phyloP scores from a whole-genome alignment of 2,888 invertebrate genomes.

The Aphidius colemani region DNA sequence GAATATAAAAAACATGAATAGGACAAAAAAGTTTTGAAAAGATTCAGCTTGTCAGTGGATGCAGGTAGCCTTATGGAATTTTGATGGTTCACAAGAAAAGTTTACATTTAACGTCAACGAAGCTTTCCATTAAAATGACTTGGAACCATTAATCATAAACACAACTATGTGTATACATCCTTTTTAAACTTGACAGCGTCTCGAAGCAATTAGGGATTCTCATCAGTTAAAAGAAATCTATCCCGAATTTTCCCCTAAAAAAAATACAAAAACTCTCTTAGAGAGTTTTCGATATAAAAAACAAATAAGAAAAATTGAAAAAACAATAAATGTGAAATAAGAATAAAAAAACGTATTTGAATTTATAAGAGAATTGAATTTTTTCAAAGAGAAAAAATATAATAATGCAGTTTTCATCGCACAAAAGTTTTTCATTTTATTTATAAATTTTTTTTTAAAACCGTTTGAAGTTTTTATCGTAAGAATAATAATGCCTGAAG shows the following conservation, averaged over 20 bases:
- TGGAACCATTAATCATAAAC: slow-evolving; percentile 17
- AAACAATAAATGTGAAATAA: no score
- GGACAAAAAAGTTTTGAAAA: slow-evolving; percentile 8
- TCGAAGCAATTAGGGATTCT: slow-evolving; percentile 47
- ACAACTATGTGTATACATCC: slow-evolving; percentile 8
- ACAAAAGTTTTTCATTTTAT: no score
- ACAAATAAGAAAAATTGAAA: no score
- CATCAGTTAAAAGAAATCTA: slow-evolving; percentile 28
- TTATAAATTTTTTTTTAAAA: no score
- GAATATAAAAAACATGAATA: background rate
- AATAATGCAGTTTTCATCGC: no score
- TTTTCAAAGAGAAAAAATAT: no score
- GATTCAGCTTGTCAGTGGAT: slow-evolving; percentile 9
- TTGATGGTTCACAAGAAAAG: slow-evolving; percentile 13
- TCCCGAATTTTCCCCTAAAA: slow-evolving; percentile 14
- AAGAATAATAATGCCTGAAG: no score
- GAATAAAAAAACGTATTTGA: no score
- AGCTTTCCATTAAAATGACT: slow-evolving; percentile 3
- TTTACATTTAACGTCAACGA: slow-evolving; percentile 9
- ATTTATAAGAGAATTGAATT: no score
- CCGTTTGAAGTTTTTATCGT: no score
- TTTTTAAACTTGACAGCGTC: slow-evolving; percentile 41
- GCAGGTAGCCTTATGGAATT: slow-evolving; percentile 12
- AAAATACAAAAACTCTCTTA: background rate
- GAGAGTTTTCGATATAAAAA: no score